A percentile compares a stretch with the other conserved stretches of the same genome.
Conservation (phyloP, 2,113 vertebrate species). For the Axis porcinus region DNA sequence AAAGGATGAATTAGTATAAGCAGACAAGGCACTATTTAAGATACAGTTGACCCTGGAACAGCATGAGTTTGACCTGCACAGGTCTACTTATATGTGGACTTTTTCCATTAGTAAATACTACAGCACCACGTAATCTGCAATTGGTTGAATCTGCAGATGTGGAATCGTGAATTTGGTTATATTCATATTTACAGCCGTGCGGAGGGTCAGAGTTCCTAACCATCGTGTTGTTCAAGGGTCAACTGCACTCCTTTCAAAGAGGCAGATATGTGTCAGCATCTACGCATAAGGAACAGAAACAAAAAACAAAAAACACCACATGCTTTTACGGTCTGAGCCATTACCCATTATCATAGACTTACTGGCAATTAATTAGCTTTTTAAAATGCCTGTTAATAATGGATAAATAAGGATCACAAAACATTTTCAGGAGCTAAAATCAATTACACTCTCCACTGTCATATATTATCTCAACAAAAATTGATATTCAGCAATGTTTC, state of each 20-base stretch:
- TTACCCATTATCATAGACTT: slow-evolving; percentile 41
- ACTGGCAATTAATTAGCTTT: slow-evolving; percentile 61
- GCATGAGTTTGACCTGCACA: background rate
- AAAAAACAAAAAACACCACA: background rate
- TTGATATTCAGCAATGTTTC: slow-evolving; percentile 66
- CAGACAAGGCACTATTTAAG: slow-evolving; percentile 17
- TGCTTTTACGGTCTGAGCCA: slow-evolving; percentile 44
- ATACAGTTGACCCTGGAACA: background rate
- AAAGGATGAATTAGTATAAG: slow-evolving; percentile 58
- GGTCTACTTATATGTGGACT: background rate
- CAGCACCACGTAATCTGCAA: background rate
- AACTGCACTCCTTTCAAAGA: slow-evolving; percentile 47
- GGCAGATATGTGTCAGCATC: background rate
- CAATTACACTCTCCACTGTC: slow-evolving; percentile 44
- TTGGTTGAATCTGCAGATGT: background rate
- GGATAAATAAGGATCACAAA: slow-evolving; percentile 49
- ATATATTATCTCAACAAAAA: slow-evolving; percentile 72
- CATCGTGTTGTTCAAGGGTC: background rate
- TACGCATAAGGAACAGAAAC: slow-evolving; percentile 2
- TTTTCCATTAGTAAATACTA: background rate
- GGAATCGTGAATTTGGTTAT: background rate
- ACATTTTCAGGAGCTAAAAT: slow-evolving; percentile 52
- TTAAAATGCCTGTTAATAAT: slow-evolving; percentile 66
- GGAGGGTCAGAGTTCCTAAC: no score
- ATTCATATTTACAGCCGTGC: background rate